phyloP scores from a whole-genome alignment of 35 echinoderm and acorn worm genomes.

The Hemicentrotus pulcherrimus region DNA sequence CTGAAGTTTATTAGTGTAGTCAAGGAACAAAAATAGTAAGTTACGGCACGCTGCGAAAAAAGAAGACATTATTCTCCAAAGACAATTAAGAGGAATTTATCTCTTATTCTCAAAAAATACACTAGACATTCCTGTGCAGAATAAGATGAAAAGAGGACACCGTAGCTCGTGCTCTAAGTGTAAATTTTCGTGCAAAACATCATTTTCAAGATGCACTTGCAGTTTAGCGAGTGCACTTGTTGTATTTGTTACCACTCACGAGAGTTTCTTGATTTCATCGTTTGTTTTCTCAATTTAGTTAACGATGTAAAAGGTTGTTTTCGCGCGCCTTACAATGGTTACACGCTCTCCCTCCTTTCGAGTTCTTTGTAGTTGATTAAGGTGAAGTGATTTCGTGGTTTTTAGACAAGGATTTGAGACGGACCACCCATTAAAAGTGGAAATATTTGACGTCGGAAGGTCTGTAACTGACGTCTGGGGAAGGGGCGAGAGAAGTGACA shows the following conservation, averaged over 20 bases:
- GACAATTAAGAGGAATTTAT: background rate
- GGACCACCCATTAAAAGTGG: conserved; percentile 25
- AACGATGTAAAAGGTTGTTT: conserved; percentile 17
- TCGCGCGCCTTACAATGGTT: background rate
- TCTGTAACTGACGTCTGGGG: conserved; percentile 36
- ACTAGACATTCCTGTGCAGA: background rate
- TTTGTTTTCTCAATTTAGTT: conserved; percentile 40
- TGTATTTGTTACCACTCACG: background rate
- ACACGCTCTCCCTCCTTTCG: background rate
- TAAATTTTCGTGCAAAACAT: conserved; percentile 5
- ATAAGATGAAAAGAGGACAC: background rate
- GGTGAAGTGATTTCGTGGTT: conserved; percentile 17
- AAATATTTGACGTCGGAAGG: conserved; percentile 6
- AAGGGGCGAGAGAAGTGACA: background rate
- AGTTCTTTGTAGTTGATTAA: conserved; percentile 35
- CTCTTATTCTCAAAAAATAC: background rate
- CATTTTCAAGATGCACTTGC: background rate
- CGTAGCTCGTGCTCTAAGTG: background rate
- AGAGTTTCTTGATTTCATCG: background rate
- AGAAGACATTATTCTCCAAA: background rate
- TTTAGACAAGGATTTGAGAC: background rate
- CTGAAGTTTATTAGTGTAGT: background rate
- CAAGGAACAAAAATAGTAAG: background rate
- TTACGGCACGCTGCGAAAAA: background rate
- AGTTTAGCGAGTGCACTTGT: background rate